A percentile compares a stretch with the other conserved stretches of the same genome.
Evolutionary conservation across 1,140 invertebrate genomes (phyloP).

Genomic region (Atta texana): DNA sequence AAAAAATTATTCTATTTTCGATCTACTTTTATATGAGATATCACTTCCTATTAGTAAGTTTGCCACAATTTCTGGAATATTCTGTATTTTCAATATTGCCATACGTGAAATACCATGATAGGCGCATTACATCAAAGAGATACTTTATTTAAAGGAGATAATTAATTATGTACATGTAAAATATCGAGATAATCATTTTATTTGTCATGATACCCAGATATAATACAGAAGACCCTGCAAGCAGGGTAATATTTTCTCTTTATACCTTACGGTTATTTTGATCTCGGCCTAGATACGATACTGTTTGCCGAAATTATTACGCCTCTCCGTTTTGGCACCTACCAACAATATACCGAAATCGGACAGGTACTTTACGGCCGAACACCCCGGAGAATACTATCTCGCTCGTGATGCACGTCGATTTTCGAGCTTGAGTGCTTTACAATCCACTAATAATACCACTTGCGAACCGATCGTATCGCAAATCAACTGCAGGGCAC

Average conservation of each 20-base stretch:
- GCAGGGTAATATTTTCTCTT: background rate
- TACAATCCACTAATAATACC: constrained; percentile 58
- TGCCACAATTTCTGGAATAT: too few species aligned
- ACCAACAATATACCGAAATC: background rate
- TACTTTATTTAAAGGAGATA: background rate
- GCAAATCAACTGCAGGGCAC: constrained; percentile 36
- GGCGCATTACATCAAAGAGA: background rate
- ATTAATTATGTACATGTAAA: background rate
- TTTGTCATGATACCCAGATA: background rate
- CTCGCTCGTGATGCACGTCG: background rate
- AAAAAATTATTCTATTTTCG: too few species aligned
- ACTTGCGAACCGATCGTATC: constrained; percentile 28
- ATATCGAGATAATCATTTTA: background rate
- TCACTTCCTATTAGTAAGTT: too few species aligned
- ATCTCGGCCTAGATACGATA: constrained; percentile 37
- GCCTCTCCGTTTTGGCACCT: background rate
- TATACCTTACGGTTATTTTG: background rate
- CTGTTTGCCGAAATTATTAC: constrained; percentile 50
- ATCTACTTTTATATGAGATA: too few species aligned
- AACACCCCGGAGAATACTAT: background rate
- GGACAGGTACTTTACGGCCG: background rate
- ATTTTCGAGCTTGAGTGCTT: constrained; percentile 43
- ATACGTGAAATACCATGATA: background rate
- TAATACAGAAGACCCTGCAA: background rate
- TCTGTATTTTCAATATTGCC: background rate